Conservation (phyloP, 2,113 vertebrate species). For the Callionymus lyra region DNA sequence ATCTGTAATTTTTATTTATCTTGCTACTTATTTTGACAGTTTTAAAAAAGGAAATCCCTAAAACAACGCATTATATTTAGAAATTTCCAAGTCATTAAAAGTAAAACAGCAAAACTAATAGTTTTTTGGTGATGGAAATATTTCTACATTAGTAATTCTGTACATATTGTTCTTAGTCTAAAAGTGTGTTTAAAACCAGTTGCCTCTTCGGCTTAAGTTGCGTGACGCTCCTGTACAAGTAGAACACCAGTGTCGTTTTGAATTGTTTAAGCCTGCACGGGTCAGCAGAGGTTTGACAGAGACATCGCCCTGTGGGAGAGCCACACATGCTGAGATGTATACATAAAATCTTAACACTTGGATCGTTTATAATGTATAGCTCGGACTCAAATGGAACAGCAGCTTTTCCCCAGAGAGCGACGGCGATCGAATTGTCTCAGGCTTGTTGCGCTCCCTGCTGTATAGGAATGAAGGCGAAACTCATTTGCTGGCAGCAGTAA, state of each 20-base stretch:
- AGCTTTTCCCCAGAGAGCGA: constrained; percentile 12
- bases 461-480: constrained; percentile 23
- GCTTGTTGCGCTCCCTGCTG: constrained; percentile 5
- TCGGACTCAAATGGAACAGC: constrained; percentile 6
- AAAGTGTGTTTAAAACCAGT: too few relatives aligned
- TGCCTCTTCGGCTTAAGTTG: too few relatives aligned
- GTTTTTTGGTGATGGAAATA: too few relatives aligned
- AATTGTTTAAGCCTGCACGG: neutral
- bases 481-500: constrained; percentile 23
- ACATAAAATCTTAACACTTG: constrained; percentile 10
- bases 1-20: too few relatives aligned
- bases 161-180: too few relatives aligned
- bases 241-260: neutral
- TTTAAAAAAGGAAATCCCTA: too few relatives aligned
- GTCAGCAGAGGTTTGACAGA: constrained; percentile 2
- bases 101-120: too few relatives aligned
- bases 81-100: too few relatives aligned
- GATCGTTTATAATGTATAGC: constrained; percentile 19
- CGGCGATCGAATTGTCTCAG: constrained; percentile 23
- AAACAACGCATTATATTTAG: too few relatives aligned
- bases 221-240: too few relatives aligned
- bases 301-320: neutral
- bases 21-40: too few relatives aligned
- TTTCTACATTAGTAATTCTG: too few relatives aligned
- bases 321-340: neutral